These are phyloP conservation scores for Lomographa bimaculata DNA, from an alignment of 2,888 invertebrate genomes.

Conservation along the genomic window DNA sequence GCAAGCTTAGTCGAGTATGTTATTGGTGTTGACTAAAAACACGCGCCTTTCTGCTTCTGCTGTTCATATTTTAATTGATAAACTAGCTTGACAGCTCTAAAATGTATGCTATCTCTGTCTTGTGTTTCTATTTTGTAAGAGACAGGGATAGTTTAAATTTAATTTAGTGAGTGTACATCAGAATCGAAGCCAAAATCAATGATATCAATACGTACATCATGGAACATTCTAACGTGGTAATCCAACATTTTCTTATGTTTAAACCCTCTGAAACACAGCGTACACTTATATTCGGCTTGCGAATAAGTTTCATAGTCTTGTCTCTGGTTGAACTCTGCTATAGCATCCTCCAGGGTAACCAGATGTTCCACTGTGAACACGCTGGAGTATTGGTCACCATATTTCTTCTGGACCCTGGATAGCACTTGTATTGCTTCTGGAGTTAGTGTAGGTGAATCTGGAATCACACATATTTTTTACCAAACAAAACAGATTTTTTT, in stretches of 20 bases:
- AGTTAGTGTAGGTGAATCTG: background rate
- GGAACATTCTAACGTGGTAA: slow-evolving; percentile 8
- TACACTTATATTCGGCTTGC: slow-evolving; percentile 4
- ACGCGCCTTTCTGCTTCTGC: too few species aligned
- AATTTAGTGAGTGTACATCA: too few species aligned
- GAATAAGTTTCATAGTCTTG: slow-evolving; percentile 3
- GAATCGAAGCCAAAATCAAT: too few species aligned
- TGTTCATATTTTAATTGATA: too few species aligned
- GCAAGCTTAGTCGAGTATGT: too few species aligned
- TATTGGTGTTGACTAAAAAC: too few species aligned
- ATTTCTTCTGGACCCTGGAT: slow-evolving; percentile 7
- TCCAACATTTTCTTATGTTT: slow-evolving; percentile 15
- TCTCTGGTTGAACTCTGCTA: slow-evolving; percentile 8
- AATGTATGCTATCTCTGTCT: too few species aligned
- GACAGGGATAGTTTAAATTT: too few species aligned
- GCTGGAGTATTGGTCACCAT: slow-evolving; percentile 12
- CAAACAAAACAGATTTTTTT: too few species aligned
- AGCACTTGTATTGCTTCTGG: slow-evolving; percentile 1
- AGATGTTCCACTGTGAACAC: slow-evolving; percentile 11
- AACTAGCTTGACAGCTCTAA: too few species aligned
- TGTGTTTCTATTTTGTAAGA: too few species aligned
- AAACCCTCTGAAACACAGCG: slow-evolving; percentile 14
- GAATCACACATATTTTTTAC: too few species aligned
- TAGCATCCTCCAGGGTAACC: background rate
- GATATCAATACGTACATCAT: slow-evolving; percentile 21